Percentiles rank a stretch among this genome's conserved stretches.
Conservation (phyloP, 2,888 invertebrate genomes). For the Gasteruption jaculator region DNA sequence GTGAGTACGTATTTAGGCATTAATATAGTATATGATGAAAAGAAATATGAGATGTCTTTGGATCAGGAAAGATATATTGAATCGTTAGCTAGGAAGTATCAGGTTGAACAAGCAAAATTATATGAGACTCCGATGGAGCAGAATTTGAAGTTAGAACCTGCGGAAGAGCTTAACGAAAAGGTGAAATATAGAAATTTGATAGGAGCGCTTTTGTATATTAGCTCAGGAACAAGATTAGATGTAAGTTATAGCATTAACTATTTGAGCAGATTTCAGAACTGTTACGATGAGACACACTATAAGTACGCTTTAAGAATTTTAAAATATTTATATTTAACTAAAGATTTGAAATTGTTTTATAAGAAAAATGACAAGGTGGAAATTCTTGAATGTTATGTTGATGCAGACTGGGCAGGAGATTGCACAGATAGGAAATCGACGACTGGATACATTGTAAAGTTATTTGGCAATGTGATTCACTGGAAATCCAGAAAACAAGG, state of each 20-base stretch:
- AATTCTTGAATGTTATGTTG: constrained; percentile 27
- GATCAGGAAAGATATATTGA: constrained; percentile 4
- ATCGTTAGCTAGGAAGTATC: constrained; percentile 6
- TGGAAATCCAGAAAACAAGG: constrained; percentile 41
- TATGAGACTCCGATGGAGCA: background rate
- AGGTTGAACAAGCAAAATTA: background rate
- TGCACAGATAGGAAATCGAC: constrained; percentile 21
- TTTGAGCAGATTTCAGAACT: constrained; percentile 37
- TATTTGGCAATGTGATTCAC: constrained; percentile 22
- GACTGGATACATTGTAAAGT: constrained; percentile 16
- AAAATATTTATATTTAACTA: constrained; percentile 32
- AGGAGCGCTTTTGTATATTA: constrained; percentile 31
- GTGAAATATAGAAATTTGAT: constrained; percentile 30
- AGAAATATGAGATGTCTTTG: constrained; percentile 3
- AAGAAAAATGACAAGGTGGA: constrained; percentile 10
- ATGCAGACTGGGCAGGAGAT: constrained; percentile 40
- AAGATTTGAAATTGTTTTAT: constrained; percentile 26
- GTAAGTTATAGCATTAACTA: constrained; percentile 37
- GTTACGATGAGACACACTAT: constrained; percentile 30
- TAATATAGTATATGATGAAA: background rate
- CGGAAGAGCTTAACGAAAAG: too few relatives aligned
- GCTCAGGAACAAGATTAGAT: constrained; percentile 35
- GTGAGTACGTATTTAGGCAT: background rate
- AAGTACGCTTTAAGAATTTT: constrained; percentile 32
- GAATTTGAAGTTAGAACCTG: constrained; percentile 1